Evolutionary conservation across 1,140 invertebrate genomes (phyloP).

Genomic region (Teleogryllus occipitalis): DNA sequence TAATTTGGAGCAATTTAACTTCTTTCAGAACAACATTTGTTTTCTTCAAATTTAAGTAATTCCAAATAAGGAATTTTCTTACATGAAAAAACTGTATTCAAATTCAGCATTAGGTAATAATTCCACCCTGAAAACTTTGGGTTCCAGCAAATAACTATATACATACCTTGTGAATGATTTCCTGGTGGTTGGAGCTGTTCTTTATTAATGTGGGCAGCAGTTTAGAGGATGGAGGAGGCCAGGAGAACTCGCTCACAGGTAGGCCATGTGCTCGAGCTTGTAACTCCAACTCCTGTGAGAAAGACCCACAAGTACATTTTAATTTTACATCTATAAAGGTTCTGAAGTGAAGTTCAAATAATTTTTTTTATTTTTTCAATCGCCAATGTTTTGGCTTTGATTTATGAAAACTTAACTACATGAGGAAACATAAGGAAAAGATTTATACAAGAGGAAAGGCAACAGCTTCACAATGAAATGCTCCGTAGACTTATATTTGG

Average conservation of each 20-base stretch:
- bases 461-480: neutral
- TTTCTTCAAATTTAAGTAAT: too few relatives aligned
- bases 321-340: slow-evolving; percentile 15
- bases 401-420: slow-evolving; percentile 14
- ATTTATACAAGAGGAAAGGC: neutral
- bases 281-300: slow-evolving; percentile 57
- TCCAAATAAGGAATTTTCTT: too few relatives aligned
- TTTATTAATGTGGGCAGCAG: too few relatives aligned
- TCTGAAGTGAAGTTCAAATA: neutral
- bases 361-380: neutral
- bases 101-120: too few relatives aligned
- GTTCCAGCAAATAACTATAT: too few relatives aligned
- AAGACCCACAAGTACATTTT: slow-evolving; percentile 12
- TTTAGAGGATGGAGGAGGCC: slow-evolving; percentile 30
- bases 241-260: slow-evolving; percentile 48
- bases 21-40: too few relatives aligned
- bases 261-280: slow-evolving; percentile 61
- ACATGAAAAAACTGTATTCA: too few relatives aligned
- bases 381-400: neutral
- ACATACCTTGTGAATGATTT: too few relatives aligned
- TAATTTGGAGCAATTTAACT: too few relatives aligned
- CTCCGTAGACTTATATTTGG: neutral
- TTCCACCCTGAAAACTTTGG: too few relatives aligned
- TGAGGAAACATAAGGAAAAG: neutral
- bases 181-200: too few relatives aligned